A percentile compares a stretch with the other conserved stretches of the same genome.
Evolutionary conservation across 1,140 invertebrate species (phyloP).

Genomic region (Drosophila willistoni): DNA sequence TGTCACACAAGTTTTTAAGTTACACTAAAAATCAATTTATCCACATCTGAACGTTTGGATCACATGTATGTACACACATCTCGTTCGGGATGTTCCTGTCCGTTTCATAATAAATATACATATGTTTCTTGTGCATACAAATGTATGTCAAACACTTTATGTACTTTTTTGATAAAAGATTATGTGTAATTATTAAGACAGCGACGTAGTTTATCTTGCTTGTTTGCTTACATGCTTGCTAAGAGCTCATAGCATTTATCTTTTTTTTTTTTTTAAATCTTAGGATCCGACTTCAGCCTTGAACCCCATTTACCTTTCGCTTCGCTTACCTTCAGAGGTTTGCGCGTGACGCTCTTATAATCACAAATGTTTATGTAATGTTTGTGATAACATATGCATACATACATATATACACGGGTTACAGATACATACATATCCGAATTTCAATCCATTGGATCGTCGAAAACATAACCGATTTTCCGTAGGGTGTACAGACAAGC

Average conservation of each 20-base stretch:
- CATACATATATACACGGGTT: not conserved
- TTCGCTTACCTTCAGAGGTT: not conserved
- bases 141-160: no score
- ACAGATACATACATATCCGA: not conserved
- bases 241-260: not conserved
- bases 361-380: not conserved
- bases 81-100: not conserved
- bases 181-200: slow-evolving; percentile 2
- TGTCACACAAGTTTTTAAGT: no score
- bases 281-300: slow-evolving; percentile 10
- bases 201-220: not conserved
- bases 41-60: no score
- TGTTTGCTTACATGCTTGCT: slow-evolving; percentile 8
- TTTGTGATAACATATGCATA: not conserved
- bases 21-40: no score
- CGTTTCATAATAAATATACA: not conserved
- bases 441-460: not conserved
- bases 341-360: not conserved
- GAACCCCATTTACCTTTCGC: slow-evolving; percentile 12
- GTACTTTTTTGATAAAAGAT: no score
- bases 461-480: not conserved
- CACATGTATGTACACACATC: not conserved
- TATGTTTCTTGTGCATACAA: not conserved
- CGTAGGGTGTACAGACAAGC: slow-evolving; percentile 10
- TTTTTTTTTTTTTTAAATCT: not conserved